Percentiles rank a stretch among this genome's conserved stretches.
phyloP scores from a whole-genome alignment of 2,888 invertebrate genomes.

The Dynastes grantii region DNA sequence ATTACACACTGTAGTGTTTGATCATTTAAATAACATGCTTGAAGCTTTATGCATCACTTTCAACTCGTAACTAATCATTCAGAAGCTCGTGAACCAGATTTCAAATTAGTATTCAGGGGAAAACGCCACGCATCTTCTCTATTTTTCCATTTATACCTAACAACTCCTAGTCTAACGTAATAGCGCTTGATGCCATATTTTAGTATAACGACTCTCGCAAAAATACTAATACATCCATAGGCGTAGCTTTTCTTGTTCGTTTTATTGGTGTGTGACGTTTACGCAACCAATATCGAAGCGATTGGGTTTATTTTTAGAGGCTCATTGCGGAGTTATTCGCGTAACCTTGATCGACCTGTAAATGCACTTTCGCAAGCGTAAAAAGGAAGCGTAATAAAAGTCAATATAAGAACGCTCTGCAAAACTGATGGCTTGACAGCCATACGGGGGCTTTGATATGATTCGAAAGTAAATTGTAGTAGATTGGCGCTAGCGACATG shows the following conservation, averaged over 20 bases:
- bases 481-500: not conserved
- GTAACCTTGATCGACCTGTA: slow-evolving; percentile 1
- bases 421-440: slow-evolving; percentile 2
- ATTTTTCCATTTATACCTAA: no score
- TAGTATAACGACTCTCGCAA: not conserved
- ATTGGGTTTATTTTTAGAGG: slow-evolving; percentile 10
- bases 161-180: no score
- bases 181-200: no score
- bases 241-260: not conserved
- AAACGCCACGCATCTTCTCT: no score
- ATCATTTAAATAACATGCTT: no score
- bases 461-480: slow-evolving; percentile 1
- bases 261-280: slow-evolving; percentile 1
- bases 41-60: no score
- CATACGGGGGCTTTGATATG: slow-evolving; percentile 10
- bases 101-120: not conserved
- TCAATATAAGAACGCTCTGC: not conserved
- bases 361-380: not conserved
- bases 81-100: no score
- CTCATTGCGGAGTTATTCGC: slow-evolving; percentile 6
- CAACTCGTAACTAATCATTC: no score
- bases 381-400: not conserved
- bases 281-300: not conserved
- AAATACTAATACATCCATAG: not conserved
- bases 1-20: no score